These are phyloP conservation scores for Amphimedon queenslandica DNA, from an alignment of 37 sponge, comb jelly and placozoan genomes.

Conservation along the genomic window DNA sequence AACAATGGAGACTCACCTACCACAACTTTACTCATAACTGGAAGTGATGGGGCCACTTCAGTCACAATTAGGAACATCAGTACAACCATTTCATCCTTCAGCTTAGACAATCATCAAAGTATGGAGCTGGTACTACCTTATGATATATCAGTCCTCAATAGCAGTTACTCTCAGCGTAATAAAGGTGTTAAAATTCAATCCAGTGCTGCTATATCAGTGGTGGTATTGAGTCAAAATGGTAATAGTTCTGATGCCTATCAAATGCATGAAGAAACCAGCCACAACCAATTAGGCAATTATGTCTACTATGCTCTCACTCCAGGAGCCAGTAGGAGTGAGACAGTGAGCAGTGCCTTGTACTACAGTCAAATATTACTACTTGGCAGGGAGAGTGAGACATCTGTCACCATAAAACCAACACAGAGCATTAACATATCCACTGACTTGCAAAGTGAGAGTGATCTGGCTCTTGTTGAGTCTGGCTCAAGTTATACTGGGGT, in stretches of 20 bases:
- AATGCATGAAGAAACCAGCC: background rate
- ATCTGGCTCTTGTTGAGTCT: background rate
- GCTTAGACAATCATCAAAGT: too few relatives aligned
- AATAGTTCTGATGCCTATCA: background rate
- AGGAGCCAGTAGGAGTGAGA: background rate
- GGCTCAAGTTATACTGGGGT: background rate
- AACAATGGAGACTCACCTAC: too few relatives aligned
- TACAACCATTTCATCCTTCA: too few relatives aligned
- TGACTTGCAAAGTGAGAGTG: background rate
- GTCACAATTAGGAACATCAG: too few relatives aligned
- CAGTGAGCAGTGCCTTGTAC: background rate
- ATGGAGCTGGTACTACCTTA: too few relatives aligned
- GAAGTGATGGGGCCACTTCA: too few relatives aligned
- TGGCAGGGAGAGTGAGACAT: background rate
- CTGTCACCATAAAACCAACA: background rate
- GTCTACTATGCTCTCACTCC: background rate
- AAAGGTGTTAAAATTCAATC: background rate
- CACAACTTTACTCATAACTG: too few relatives aligned
- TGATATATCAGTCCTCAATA: too few relatives aligned
- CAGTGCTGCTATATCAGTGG: background rate
- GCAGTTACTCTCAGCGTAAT: background rate
- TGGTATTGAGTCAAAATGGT: background rate
- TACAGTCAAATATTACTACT: background rate
- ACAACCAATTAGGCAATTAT: background rate
- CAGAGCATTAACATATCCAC: background rate